Base-by-base conservation (phyloP, 1,140 invertebrate species). In the Hesperophylax magnus region DNA sequence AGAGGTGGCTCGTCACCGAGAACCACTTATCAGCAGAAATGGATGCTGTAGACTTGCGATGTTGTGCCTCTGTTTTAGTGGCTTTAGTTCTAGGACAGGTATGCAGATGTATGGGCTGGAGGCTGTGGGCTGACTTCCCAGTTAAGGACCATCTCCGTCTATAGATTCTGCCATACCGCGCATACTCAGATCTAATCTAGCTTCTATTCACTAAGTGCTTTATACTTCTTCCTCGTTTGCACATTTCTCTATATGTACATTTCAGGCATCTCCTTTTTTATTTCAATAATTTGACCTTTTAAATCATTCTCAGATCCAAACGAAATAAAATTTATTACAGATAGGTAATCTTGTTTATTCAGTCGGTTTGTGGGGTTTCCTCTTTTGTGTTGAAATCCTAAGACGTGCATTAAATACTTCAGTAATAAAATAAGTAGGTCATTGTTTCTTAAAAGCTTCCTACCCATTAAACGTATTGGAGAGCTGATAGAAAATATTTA, bases 101-200 rank as follows among this genome's bases (percentile, higher is more conserved):
- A 78, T 78, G 77, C 77, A 78, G 77, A 78, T 78, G 63, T 39
- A 60, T 20, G 24, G 74, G 74, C 74, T 76, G 24, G 54, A 60
- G 58, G 74, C 54, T 39, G 67, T 72, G 69, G 52, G 69, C 69
- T 72, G 39, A 39, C 18, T 76, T 76, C 56, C 54, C 74, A 76
- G 74, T 61, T 76, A 76, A 76, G 74, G 74, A 61, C 74, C 54
- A 76, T 76, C 74, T 61, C 31, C 39, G 54, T 76, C 54, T 72
- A 72, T 54, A 52, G 39, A 72, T 72, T 56, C 47, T 24, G 20
- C 47, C 69, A 72, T 72, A 72, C 47, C 47, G 69, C 52, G 69
- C 69, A 67, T 67, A 47, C 63, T 34, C 34, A 39, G 47, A 72
- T 72, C 18, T 72, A 72, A 72, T 53, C 69, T 72, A 54, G 27